Evolutionary conservation across 2,113 vertebrate genomes (phyloP), one percentile per base, ranked within the genome.

Genomic region (Platycercus adscitus): DNA sequence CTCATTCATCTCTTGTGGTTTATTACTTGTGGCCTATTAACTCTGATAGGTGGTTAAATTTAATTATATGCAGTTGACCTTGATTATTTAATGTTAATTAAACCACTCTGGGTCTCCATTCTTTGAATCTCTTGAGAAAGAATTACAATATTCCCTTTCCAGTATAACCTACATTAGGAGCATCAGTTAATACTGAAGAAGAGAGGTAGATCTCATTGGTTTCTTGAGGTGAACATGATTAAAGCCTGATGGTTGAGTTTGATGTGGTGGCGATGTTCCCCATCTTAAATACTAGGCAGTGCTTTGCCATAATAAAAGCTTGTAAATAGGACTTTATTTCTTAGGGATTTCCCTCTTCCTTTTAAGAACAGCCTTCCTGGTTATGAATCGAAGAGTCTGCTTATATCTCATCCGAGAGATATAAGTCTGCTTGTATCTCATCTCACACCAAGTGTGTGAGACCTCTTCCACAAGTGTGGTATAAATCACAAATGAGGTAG

Each of bases 51-150:
- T 58, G 65, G 37, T 93, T 95, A 88, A 81, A 84, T 92, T 88
- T 93, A 93, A 96, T 95, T 95, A 65, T 46, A 39, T 29, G 37
- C 76, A 87, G 73, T 72, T 86, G 90, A 81, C 86, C 86, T 93
- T 96, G 81, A 89, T 92, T 89, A 87, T 94, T 92, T 96, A 91
- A 87, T 31, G 2, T 94, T 96, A 96, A 96, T 94, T 95, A 96
- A 96, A 31, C 37, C 58, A 69, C 17, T 65, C 55, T 49, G 50
- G 61, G 61, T 93, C 88, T 95, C 49, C 49, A n/a, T 87, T 94
- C 50, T 78, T 87, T 20, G 69, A 50, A 61, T 53, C 88, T 76
- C 83, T 78, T 63, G 88, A 93, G 92, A 64, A 91, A 37, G 72
- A 77, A 44, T 71, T 83, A 39, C n/a, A 44, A 3, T 88, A 73